Conservation (phyloP, 2,797 vertebrate species). For the Anas flavirostris region DNA sequence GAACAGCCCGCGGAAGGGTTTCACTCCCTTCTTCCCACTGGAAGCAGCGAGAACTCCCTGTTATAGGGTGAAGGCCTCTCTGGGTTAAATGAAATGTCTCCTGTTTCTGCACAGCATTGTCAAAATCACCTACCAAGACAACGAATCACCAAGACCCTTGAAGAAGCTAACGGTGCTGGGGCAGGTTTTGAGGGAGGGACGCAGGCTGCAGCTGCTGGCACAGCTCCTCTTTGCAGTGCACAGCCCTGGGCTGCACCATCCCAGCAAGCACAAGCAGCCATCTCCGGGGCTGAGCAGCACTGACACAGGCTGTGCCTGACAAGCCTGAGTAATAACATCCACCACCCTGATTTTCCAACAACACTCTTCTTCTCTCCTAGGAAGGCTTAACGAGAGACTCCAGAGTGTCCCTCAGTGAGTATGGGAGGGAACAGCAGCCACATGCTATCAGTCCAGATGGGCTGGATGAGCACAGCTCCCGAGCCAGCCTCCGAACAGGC, state of each 20-base stretch:
- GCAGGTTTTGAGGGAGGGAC: neutral
- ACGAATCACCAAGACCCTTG: neutral
- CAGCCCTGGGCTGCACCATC: neutral
- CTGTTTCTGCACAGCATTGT: neutral
- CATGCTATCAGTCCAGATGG: accelerated
- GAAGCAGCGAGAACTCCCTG: neutral
- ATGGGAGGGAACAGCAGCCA: neutral
- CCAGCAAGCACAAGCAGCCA: neutral
- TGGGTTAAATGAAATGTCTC: neutral
- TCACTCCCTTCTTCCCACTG: neutral
- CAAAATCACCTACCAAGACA: neutral
- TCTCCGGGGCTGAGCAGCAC: neutral
- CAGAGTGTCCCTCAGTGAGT: accelerated
- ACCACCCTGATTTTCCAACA: neutral
- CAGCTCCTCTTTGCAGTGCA: neutral
- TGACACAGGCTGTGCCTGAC: neutral
- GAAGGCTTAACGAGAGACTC: neutral
- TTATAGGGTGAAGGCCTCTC: neutral
- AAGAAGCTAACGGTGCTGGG: neutral
- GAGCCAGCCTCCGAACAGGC: neutral
- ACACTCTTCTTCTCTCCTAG: neutral
- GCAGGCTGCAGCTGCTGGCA: neutral
- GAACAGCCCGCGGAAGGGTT: neutral
- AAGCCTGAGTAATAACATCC: neutral
- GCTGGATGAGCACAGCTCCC: neutral